Base-by-base conservation (phyloP, 2,888 invertebrate genomes). In the Meiosimyza decipiens region DNA sequence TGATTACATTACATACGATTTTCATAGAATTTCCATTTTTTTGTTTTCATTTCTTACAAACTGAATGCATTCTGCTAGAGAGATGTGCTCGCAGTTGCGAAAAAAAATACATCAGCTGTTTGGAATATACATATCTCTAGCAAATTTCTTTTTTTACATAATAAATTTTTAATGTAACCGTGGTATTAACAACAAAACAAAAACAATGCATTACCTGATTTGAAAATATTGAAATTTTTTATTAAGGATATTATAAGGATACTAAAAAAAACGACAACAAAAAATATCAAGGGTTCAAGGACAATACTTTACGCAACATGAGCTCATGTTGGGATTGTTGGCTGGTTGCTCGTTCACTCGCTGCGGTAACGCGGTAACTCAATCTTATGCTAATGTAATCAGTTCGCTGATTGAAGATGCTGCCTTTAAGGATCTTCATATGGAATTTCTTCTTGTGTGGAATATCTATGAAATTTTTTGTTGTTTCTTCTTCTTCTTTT, bases 381-480 rank as follows among this genome's bases (percentile, higher is more conserved):
- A n/a, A 15, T 71, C 63, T n/a, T 49, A 71, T 73, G 73, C 71
- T 73, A 73, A 73, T 73, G 67, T 71, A 67, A 71, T 66, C 71
- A 71, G 59, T 63, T 62, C 40, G 40, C 40, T 40, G 40, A 40
- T 40, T 40, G 40, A 40, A 40, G 40, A 18, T 54, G 18, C 18
- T n/a, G 54, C 1, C n/a, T 54, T n/a, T 54, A 16, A 18, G 16
- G 40, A 15, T 15, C 40, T 33, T n/a, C 33, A n/a, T n/a, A 62
- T 33, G 6, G 49, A 49, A 40, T 62, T 62, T 47, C 6, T 40
- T 62, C 62, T 62, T 62, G 40, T 49, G 40, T 49, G 40, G 40
- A 40, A 40, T 40, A 40, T 40, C 40, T 40, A 40, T 18, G 22
- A 16, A 22, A 28, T 60, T 60, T 55, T 22, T 60, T 51, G 15